Evolutionary conservation across 1,140 invertebrate species (phyloP).

Genomic region (Calephelis virginiensis): DNA sequence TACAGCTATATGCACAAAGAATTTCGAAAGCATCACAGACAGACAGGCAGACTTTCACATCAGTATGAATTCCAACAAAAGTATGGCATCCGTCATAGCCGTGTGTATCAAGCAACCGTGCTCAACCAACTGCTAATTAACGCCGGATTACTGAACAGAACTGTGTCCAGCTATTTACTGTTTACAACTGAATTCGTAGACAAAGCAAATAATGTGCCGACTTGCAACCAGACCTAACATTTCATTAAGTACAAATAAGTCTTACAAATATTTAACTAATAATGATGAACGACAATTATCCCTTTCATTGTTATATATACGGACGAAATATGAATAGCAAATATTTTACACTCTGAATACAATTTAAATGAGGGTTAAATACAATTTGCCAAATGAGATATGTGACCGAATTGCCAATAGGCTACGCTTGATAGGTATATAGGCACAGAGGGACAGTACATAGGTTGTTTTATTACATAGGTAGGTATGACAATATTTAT

Average conservation of each 20-base stretch:
- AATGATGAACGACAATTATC: neutral
- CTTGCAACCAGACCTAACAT: constrained; percentile 29
- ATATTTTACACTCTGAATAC: too few relatives aligned
- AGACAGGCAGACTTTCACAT: too few relatives aligned
- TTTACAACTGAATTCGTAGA: constrained; percentile 65
- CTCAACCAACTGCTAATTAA: constrained; percentile 69
- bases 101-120: constrained; percentile 39
- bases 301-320: neutral
- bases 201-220: constrained; percentile 59
- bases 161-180: constrained; percentile 63
- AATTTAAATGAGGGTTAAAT: too few relatives aligned
- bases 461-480: too few relatives aligned
- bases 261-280: neutral
- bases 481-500: too few relatives aligned
- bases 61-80: neutral
- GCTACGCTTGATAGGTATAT: too few relatives aligned
- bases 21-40: too few relatives aligned
- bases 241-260: constrained; percentile 31
- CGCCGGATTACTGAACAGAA: constrained; percentile 66
- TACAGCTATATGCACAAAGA: too few relatives aligned
- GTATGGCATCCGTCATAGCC: constrained; percentile 7
- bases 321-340: too few relatives aligned
- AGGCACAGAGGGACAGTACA: too few relatives aligned
- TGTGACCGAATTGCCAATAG: too few relatives aligned
- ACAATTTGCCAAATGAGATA: too few relatives aligned